Evolutionary conservation across 53 echinoderm and acorn worm species (phyloP).

Genomic region (Temnopleurus reevesii): DNA sequence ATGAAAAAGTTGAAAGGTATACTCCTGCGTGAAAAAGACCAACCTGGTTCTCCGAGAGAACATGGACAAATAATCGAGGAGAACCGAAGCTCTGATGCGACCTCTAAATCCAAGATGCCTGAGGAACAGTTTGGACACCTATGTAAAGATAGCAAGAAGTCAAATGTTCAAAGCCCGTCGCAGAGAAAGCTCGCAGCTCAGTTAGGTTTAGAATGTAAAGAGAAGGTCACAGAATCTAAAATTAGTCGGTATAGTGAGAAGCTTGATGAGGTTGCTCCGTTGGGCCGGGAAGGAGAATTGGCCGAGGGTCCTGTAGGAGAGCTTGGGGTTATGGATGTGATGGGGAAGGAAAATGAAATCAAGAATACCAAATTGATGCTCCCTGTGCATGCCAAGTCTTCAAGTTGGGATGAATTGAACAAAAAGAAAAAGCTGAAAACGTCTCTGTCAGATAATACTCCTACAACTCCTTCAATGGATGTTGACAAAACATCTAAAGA

Average conservation of each 20-base stretch:
- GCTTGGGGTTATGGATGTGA: background rate
- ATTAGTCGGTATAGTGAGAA: background rate
- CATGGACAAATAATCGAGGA: background rate
- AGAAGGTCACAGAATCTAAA: background rate
- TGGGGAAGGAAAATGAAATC: background rate
- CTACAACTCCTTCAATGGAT: background rate
- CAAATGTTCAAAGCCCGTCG: background rate
- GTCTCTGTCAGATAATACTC: background rate
- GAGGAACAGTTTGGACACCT: background rate
- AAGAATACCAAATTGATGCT: background rate
- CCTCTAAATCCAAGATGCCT: background rate
- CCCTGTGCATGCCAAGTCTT: conserved; percentile 47
- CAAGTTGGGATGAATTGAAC: conserved; percentile 47
- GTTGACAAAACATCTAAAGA: background rate
- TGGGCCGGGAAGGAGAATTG: background rate
- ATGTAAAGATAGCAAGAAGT: background rate
- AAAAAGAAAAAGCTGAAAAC: background rate
- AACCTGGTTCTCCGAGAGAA: background rate
- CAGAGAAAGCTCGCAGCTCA: conserved; percentile 46
- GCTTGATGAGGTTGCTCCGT: background rate
- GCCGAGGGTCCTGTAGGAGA: background rate
- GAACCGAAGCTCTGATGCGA: background rate
- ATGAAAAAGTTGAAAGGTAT: conserved; percentile 53
- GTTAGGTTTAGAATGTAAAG: conserved; percentile 35
- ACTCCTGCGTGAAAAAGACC: conserved; percentile 44